phyloP scores from a whole-genome alignment of 2,113 vertebrate species.

The Lophius piscatorius region DNA sequence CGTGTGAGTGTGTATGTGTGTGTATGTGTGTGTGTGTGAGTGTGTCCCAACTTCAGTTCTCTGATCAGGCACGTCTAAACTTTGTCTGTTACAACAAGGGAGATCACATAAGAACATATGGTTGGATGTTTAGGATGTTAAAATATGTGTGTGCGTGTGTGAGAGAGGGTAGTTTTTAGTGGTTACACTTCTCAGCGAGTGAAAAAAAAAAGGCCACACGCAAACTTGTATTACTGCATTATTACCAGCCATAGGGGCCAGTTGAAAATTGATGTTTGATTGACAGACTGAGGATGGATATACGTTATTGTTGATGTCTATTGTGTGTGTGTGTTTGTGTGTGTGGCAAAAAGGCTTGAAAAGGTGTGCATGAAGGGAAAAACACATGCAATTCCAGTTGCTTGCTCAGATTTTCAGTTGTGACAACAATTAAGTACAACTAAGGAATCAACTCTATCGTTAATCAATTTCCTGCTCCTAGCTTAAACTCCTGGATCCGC shows the following conservation, averaged over 20 bases:
- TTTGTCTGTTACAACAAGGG: constrained; percentile 71
- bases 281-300: constrained; percentile 23
- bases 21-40: constrained; percentile 32
- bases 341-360: constrained; percentile 51
- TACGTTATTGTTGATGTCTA: too few relatives aligned
- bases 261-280: constrained; percentile 19
- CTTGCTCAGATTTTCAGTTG: constrained; percentile 46
- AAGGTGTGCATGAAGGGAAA: constrained; percentile 45
- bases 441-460: constrained; percentile 62
- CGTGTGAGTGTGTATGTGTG: constrained; percentile 33
- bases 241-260: constrained; percentile 34
- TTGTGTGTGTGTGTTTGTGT: constrained; percentile 21
- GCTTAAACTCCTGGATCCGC: constrained; percentile 35
- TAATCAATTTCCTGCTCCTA: constrained; percentile 56
- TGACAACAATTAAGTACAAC: constrained; percentile 62
- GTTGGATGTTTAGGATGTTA: too few relatives aligned
- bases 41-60: constrained; percentile 47
- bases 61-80: constrained; percentile 86
- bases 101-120: constrained; percentile 55
- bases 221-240: constrained; percentile 50
- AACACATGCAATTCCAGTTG: constrained; percentile 60
- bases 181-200: constrained; percentile 55
- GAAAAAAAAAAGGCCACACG: constrained; percentile 67
- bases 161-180: constrained; percentile 40
- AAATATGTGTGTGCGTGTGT: constrained; percentile 5